phyloP scores from a whole-genome alignment of 2,888 invertebrate species.

The Drosophila prolongata region DNA sequence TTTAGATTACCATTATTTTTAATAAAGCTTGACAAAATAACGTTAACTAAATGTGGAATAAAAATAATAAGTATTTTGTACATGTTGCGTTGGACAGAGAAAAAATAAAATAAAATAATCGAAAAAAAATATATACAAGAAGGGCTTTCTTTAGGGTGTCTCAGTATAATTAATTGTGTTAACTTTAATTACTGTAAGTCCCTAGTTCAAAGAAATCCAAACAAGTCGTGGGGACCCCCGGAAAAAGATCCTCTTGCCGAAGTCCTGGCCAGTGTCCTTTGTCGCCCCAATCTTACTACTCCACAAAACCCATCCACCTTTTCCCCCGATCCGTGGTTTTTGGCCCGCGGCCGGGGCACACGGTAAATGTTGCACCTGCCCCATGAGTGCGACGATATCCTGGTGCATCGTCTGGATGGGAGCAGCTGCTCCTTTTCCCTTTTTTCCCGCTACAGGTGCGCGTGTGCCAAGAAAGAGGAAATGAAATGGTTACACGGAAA shows the following conservation, averaged over 20 bases:
- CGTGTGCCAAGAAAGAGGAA: slow-evolving; percentile 62
- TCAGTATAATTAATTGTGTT: not conserved
- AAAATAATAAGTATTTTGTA: too few species aligned
- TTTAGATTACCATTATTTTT: too few species aligned
- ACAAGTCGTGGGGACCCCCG: not conserved
- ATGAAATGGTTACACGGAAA: not conserved
- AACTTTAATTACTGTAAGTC: not conserved
- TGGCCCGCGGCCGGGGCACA: slow-evolving; percentile 60
- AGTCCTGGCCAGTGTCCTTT: not conserved
- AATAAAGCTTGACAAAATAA: too few species aligned
- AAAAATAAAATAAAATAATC: too few species aligned
- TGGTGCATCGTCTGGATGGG: slow-evolving; percentile 52
- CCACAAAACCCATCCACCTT: not conserved
- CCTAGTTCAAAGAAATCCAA: not conserved
- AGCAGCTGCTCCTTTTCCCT: slow-evolving; percentile 57
- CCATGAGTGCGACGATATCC: slow-evolving; percentile 21
- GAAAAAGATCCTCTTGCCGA: not conserved
- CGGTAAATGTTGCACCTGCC: slow-evolving; percentile 76
- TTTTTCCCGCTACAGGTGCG: slow-evolving; percentile 59
- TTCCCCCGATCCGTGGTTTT: slow-evolving; percentile 9
- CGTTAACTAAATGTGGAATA: too few species aligned
- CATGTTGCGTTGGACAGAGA: too few species aligned
- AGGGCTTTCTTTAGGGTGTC: too few species aligned
- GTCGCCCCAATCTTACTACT: not conserved
- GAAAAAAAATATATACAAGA: too few species aligned